Evolutionary conservation across 2,888 invertebrate genomes (phyloP).

Genomic region (Amiota communis): DNA sequence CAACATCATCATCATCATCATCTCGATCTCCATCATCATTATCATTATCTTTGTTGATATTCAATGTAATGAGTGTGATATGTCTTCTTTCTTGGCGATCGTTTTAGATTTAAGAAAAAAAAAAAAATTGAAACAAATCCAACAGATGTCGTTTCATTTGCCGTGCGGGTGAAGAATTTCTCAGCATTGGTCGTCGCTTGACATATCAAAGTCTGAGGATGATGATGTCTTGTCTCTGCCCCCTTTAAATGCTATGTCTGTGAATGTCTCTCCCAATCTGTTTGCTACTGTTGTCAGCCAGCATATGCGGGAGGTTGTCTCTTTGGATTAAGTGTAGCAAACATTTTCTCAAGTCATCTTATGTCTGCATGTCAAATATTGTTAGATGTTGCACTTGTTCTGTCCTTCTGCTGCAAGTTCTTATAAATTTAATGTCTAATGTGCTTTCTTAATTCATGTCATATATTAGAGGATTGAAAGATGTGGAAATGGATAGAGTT

Average conservation of each 20-base stretch:
- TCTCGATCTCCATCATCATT: neutral
- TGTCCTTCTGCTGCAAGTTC: neutral
- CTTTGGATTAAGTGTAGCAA: constrained; percentile 7
- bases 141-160: constrained; percentile 51
- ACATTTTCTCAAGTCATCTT: constrained; percentile 35
- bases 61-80: constrained; percentile 63
- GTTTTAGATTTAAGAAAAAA: constrained; percentile 14
- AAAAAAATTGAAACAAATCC: constrained; percentile 36
- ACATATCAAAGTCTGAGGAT: too few species aligned
- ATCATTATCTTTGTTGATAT: constrained; percentile 52
- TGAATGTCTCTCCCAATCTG: neutral
- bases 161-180: constrained; percentile 26
- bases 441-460: too few species aligned
- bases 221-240: neutral
- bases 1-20: constrained; percentile 25
- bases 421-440: neutral
- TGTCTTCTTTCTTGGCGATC: constrained; percentile 44
- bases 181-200: constrained; percentile 20
- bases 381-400: constrained; percentile 47
- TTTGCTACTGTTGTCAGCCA: neutral
- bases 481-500: too few species aligned
- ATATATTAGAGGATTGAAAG: too few species aligned
- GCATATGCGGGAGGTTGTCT: constrained; percentile 24
- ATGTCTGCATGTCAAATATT: constrained; percentile 58
- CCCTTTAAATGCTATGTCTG: too few species aligned